These are phyloP conservation scores for Contarinia nasturtii DNA, from an alignment of 1,140 invertebrate genomes.

Conservation along the genomic window DNA sequence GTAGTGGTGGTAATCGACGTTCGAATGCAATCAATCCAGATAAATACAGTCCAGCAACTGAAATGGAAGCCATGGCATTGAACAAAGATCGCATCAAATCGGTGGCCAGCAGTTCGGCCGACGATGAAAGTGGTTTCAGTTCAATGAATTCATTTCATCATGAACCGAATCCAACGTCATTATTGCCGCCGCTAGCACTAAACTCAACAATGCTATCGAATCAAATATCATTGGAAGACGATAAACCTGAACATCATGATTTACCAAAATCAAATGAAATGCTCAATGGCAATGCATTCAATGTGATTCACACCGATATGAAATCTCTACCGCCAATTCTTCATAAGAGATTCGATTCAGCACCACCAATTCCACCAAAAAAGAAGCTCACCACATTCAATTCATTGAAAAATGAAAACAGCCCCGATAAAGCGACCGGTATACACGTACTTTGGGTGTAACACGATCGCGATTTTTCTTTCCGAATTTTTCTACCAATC, in stretches of 20 bases:
- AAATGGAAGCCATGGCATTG: slow-evolving; percentile 5
- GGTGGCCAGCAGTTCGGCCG: slow-evolving; percentile 19
- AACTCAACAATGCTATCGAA: slow-evolving; percentile 18
- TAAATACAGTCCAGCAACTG: not conserved
- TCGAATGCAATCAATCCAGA: no score
- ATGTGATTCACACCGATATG: slow-evolving; percentile 3
- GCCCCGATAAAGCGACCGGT: no score
- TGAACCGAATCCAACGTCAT: slow-evolving; percentile 36
- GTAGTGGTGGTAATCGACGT: not conserved
- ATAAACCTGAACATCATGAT: not conserved
- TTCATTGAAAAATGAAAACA: not conserved
- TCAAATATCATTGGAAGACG: not conserved
- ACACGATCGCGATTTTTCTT: not conserved
- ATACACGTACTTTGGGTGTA: not conserved
- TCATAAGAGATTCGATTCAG: slow-evolving; percentile 7
- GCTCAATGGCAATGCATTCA: not conserved
- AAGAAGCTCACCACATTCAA: not conserved
- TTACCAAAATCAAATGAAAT: no score
- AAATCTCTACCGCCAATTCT: slow-evolving; percentile 3
- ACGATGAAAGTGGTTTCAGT: slow-evolving; percentile 66
- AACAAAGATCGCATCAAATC: slow-evolving; percentile 16
- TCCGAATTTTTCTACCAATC: not conserved
- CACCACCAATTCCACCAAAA: slow-evolving; percentile 10
- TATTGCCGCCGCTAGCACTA: slow-evolving; percentile 1
- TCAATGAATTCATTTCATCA: slow-evolving; percentile 66